Evolutionary conservation across 1,140 invertebrate genomes (phyloP), one percentile per base, ranked within the genome.

Genomic region (Bombus breviceps): DNA sequence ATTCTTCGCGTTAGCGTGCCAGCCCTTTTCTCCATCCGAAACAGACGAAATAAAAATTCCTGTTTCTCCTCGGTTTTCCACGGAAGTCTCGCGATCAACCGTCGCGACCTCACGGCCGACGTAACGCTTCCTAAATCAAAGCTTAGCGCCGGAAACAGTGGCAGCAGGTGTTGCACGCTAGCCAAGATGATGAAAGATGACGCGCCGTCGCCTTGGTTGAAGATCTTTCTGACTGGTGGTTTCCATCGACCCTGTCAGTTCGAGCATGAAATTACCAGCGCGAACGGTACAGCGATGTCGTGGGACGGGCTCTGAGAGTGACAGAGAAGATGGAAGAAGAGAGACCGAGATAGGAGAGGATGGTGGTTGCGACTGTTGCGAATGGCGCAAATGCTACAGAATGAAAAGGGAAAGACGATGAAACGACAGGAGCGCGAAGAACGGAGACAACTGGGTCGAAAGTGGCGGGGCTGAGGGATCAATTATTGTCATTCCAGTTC

Each of bases 401-500:
- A 37, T 1, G 25, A 34, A 68, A 13, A 47, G 64, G 25, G 22
- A 57, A 53, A 81, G 68, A 53, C 53, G 32, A 78, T 37, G 62
- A 74, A 80, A 39, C 66, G 71, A 37, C 47, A 57, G 71, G 53
- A 47, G 43, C 18, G 39, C 22, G 41, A 62, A 72, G 75, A 59
- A 66, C 43, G 64, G 75, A 22, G 62, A 71, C 28, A 82, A 41
- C n/a, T 39, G 75, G 43, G 28, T 82, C 76, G 89, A 85, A 84
- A 59, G 37, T 57, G 64, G 84, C 83, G 88, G 89, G 86, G 87
- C 90, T 92, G 90, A 18, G 43, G 92, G 94, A 95, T 94, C 94
- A 95, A 95, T 95, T 95, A 94, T 94, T 94, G 93, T 94, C 93
- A 93, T 95, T 95, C 92, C 89, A 92, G 89, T 91, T 90, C 92